Percentiles rank a stretch among this genome's conserved stretches.
phyloP scores from a whole-genome alignment of 2,888 invertebrate genomes.

The Leptarthrus brevirostris region DNA sequence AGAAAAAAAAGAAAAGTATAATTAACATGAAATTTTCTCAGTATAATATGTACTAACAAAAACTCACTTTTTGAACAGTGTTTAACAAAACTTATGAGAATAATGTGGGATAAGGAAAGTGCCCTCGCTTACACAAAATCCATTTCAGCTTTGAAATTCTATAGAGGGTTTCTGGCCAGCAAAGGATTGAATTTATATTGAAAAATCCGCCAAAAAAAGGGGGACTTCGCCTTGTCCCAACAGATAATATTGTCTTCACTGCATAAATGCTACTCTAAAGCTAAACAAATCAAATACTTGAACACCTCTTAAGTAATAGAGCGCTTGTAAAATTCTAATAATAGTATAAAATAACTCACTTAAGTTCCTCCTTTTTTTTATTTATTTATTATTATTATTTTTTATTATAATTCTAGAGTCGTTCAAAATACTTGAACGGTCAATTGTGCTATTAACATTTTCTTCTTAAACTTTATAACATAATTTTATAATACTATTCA shows the following conservation, averaged over 20 bases:
- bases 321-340: neutral
- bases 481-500: neutral
- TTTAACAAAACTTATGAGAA: slow-evolving; percentile 6
- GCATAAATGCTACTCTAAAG: slow-evolving; percentile 39
- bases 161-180: slow-evolving; percentile 23
- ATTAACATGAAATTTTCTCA: slow-evolving; percentile 4
- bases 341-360: slow-evolving; percentile 29
- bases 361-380: slow-evolving; percentile 16
- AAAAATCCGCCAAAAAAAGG: slow-evolving; percentile 48
- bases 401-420: slow-evolving; percentile 16
- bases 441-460: slow-evolving; percentile 22
- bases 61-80: slow-evolving; percentile 4
- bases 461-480: slow-evolving; percentile 44
- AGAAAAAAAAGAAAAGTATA: no score
- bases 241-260: neutral
- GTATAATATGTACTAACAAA: slow-evolving; percentile 17
- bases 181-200: neutral
- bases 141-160: slow-evolving; percentile 28
- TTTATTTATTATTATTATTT: slow-evolving; percentile 30
- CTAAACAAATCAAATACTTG: slow-evolving; percentile 11
- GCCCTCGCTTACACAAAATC: slow-evolving; percentile 69
- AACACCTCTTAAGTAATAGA: neutral
- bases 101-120: slow-evolving; percentile 82
- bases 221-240: slow-evolving; percentile 56
- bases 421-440: neutral